Percentiles rank a stretch among this genome's conserved stretches.
Conservation (phyloP, 2,113 vertebrate species). For the rat (Rattus norvegicus) region GRCr8 NC_086019.1:112566501-112567000, state of each 20-base stretch:
- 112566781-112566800: too few species aligned
- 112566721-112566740: background rate
- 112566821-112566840: background rate
- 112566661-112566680: background rate
- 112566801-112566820: background rate
- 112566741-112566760: background rate
- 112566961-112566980: background rate
- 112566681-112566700: background rate
- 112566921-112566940: background rate
- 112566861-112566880: background rate
- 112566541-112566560: background rate
- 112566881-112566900: background rate
- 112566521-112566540: background rate
- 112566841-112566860: background rate
- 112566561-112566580: background rate
- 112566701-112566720: background rate
- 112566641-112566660: background rate
- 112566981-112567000: background rate
- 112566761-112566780: background rate
- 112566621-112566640: background rate
- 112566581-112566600: background rate
- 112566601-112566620: background rate
- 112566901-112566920: background rate
- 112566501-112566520: background rate
- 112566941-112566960: too few species aligned